These are phyloP conservation scores for Rhinella marina DNA, from an alignment of 2,797 vertebrate species.

Conservation along the genomic window DNA sequence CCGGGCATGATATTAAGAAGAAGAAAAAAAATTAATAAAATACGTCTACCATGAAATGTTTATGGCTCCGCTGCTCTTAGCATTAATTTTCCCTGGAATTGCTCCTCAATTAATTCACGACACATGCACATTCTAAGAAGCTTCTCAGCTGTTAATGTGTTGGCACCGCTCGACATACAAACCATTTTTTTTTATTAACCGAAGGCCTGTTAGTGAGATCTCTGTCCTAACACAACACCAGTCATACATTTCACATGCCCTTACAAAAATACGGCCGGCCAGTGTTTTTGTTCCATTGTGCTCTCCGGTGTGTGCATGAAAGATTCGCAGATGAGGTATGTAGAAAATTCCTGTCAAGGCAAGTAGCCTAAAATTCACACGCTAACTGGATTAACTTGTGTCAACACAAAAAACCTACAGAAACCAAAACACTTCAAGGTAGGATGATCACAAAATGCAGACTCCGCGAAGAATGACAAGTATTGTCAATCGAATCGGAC, in stretches of 20 bases:
- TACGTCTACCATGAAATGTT: background rate
- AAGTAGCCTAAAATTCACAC: slow-evolving; percentile 52
- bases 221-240: background rate
- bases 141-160: slow-evolving; percentile 17
- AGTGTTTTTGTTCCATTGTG: slow-evolving; percentile 20
- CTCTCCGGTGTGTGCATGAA: background rate
- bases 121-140: background rate
- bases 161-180: background rate
- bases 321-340: slow-evolving; percentile 37
- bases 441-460: slow-evolving; percentile 55
- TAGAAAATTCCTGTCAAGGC: slow-evolving; percentile 43
- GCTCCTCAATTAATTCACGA: slow-evolving; percentile 8
- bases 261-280: background rate
- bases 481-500: slow-evolving; percentile 59
- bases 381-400: slow-evolving; percentile 50
- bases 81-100: background rate
- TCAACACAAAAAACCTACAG: slow-evolving; percentile 49
- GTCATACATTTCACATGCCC: background rate
- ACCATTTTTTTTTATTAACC: background rate
- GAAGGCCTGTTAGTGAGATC: background rate
- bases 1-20: background rate
- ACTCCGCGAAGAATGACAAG: slow-evolving; percentile 56
- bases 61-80: slow-evolving; percentile 2
- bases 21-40: background rate
- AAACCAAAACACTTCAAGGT: slow-evolving; percentile 59